Evolutionary conservation across 2,113 vertebrate species (phyloP).

Genomic region (Acanthochromis polyacanthus): DNA sequence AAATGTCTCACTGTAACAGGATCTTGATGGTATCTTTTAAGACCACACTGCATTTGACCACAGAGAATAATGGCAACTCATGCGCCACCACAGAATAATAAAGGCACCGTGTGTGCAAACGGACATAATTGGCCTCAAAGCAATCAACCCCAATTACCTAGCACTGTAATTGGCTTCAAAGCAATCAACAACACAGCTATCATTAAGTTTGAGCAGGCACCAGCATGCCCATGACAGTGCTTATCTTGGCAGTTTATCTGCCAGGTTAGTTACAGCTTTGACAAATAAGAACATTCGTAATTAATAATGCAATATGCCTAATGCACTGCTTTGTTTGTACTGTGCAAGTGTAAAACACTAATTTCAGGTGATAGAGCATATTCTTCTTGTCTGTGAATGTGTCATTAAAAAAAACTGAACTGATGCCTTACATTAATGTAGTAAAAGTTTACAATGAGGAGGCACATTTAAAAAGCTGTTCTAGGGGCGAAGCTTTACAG

Average conservation of each 20-base stretch:
- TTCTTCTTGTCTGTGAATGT: background rate
- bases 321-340: slow-evolving; percentile 15
- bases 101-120: slow-evolving; percentile 56
- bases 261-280: slow-evolving; percentile 43
- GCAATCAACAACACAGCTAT: slow-evolving; percentile 75
- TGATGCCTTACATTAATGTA: background rate
- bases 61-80: slow-evolving; percentile 61
- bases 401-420: background rate
- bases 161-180: slow-evolving; percentile 73
- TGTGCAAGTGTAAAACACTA: slow-evolving; percentile 2
- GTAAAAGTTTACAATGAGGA: background rate
- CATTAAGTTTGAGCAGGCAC: slow-evolving; percentile 73
- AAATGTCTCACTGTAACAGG: slow-evolving; percentile 28
- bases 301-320: slow-evolving; percentile 29
- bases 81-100: slow-evolving; percentile 57
- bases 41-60: slow-evolving; percentile 63
- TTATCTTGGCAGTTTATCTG: slow-evolving; percentile 74
- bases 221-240: slow-evolving; percentile 73
- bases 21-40: slow-evolving; percentile 62
- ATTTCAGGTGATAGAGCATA: background rate
- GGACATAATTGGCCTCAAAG: slow-evolving; percentile 78
- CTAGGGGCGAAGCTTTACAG: background rate
- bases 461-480: background rate
- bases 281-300: slow-evolving; percentile 28
- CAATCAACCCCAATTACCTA: slow-evolving; percentile 80